Evolutionary conservation across 2,797 vertebrate genomes (phyloP).

Genomic region (Lutjanus argentimaculatus): DNA sequence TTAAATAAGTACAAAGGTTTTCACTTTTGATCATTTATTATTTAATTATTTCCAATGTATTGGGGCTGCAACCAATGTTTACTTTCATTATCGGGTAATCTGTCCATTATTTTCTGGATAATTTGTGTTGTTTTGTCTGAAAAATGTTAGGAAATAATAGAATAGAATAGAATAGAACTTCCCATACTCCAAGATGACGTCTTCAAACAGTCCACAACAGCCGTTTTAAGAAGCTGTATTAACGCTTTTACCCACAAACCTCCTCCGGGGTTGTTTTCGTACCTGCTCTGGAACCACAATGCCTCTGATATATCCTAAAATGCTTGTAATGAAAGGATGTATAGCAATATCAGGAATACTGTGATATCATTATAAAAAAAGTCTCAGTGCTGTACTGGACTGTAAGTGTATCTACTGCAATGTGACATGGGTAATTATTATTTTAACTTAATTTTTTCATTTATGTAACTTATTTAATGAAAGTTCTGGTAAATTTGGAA

Average conservation of each 20-base stretch:
- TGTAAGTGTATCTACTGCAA: too few species aligned
- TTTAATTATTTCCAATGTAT: background rate
- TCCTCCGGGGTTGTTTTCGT: background rate
- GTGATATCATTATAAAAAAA: too few species aligned
- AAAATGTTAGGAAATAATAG: background rate
- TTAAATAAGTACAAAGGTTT: background rate
- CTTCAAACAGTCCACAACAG: background rate
- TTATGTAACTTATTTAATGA: background rate
- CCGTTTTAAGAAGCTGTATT: background rate
- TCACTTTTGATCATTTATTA: background rate
- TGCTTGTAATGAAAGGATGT: too few species aligned
- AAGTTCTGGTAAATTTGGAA: background rate
- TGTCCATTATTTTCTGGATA: background rate
- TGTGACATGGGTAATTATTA: too few species aligned
- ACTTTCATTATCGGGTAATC: background rate
- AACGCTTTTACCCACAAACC: too few species aligned
- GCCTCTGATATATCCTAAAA: too few species aligned
- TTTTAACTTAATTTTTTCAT: too few species aligned
- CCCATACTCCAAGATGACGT: background rate
- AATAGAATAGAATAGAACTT: too few species aligned
- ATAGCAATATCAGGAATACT: too few species aligned
- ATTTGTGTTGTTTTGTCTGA: background rate
- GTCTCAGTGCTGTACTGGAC: too few species aligned
- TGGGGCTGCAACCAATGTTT: background rate
- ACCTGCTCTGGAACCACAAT: too few species aligned